Base-by-base conservation (phyloP, 2,797 vertebrate genomes). In the Naso thynnoides region DNA sequence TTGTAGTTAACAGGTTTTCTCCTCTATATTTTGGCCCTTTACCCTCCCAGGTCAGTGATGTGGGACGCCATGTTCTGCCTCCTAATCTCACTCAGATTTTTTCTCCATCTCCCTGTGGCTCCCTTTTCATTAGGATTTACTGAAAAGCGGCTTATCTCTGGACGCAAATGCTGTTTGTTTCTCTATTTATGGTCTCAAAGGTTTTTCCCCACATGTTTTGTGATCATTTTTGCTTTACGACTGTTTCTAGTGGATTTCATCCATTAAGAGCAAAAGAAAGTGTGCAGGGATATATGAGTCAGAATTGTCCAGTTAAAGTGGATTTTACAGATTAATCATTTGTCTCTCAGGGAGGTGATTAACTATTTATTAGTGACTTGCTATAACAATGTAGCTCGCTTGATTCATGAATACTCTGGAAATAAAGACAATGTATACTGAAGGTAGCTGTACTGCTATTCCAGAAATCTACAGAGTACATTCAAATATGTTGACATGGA, bases 131-230 rank as follows among this genome's bases (percentile, higher is more conserved):
- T 58, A 66, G 87, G 88, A 90, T 91, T 93, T 82, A 76, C 64
- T 62, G 61, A 78, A 92, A 92, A 93, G 89, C 90, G 2, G 88
- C 88, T 92, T 94, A 93, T 88, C 89, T 78, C 56, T 67, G 49
- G 73, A 73, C 58, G 79, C 31, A 21, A 81, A 61, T 44, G 61
- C 81, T 79, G 58, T 81, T 86, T 81, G 38, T 88, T 70, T 60
- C 26, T 86, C 56, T 84, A 8, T 85, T 90, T 80, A 79, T 70
- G 59, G 56, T 41, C 59, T 68, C 33, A 73, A 77, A 79, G 39
- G 41, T 54, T 55, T 49, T 69, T 59, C 39, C 67, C 73, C 67
- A 31, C 11, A 13, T 41, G 58, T 41, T 81, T 73, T 48, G 58
- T 60, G 16, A 42, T 70, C 2, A 39, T 59, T n/a, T 56, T 73